A percentile compares a stretch with the other conserved stretches of the same genome.
These are phyloP conservation scores for Sycophaga agraensis DNA, from an alignment of 1,140 invertebrate species.

Conservation along the genomic window DNA sequence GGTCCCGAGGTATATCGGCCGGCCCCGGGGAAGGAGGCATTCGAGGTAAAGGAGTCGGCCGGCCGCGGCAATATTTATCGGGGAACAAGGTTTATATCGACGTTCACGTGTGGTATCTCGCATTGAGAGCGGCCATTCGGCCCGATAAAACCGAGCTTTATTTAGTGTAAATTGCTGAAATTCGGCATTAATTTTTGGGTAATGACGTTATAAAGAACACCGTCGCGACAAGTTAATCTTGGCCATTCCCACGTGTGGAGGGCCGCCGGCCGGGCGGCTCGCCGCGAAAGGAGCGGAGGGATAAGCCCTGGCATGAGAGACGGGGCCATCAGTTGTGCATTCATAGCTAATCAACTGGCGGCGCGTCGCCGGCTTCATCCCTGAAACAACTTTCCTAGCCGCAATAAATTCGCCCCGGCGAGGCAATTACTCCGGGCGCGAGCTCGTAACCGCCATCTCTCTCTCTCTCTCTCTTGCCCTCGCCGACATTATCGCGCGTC, in stretches of 20 bases:
- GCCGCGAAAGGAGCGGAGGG: neutral
- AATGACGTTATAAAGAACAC: conserved; percentile 27
- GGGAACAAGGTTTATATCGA: conserved; percentile 17
- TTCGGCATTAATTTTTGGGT: conserved; percentile 31
- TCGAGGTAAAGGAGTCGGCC: no score
- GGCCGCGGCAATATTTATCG: conserved; percentile 17
- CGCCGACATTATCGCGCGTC: conserved; percentile 14
- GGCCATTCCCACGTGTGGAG: conserved; percentile 25
- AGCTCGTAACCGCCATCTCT: conserved; percentile 3
- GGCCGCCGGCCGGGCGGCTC: neutral
- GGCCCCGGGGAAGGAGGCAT: no score
- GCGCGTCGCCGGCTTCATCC: conserved; percentile 36
- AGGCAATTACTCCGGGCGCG: conserved; percentile 47
- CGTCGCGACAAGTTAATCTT: conserved; percentile 30
- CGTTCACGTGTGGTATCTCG: conserved; percentile 28
- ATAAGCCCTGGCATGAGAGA: conserved; percentile 20
- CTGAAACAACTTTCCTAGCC: conserved; percentile 39
- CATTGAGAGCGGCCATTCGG: conserved; percentile 23
- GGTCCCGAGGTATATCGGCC: no score
- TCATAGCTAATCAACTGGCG: conserved; percentile 38
- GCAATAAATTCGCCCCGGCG: conserved; percentile 47
- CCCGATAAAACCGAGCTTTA: conserved; percentile 25
- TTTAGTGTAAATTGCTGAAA: conserved; percentile 32
- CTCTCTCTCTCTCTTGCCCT: neutral
- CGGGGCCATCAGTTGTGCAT: conserved; percentile 28